Evolutionary conservation across 2,113 vertebrate species (phyloP).

Genomic region (Casuarius casuarius): DNA sequence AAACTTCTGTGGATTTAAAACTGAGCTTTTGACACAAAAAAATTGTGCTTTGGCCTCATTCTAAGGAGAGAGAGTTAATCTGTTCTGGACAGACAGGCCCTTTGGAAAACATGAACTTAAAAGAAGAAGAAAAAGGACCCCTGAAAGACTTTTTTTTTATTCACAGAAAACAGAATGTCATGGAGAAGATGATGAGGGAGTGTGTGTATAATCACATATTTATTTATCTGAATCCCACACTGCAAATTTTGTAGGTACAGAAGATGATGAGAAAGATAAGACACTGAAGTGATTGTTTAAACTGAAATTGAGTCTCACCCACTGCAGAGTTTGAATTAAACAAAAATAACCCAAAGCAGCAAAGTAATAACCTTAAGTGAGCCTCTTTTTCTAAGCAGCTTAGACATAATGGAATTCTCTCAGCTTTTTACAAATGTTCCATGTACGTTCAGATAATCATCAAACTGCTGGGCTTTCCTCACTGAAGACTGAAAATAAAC

Average conservation of each 20-base stretch:
- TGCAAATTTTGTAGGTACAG: constrained; percentile 45
- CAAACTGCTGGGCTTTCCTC: background rate
- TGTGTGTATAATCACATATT: constrained; percentile 57
- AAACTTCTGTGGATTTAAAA: constrained; percentile 18
- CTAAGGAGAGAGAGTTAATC: constrained; percentile 41
- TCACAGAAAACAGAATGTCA: constrained; percentile 55
- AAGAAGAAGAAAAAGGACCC: background rate
- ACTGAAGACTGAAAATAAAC: constrained; percentile 49
- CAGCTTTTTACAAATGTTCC: constrained; percentile 56
- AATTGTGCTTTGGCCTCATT: constrained; percentile 33
- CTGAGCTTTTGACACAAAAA: constrained; percentile 18
- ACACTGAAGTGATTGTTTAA: constrained; percentile 72
- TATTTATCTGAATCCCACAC: constrained; percentile 61
- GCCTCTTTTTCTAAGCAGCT: constrained; percentile 67
- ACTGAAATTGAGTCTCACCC: constrained; percentile 68
- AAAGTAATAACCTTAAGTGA: constrained; percentile 70
- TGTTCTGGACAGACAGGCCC: constrained; percentile 21
- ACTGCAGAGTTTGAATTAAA: constrained; percentile 71
- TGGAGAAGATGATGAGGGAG: constrained; percentile 37
- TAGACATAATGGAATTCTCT: constrained; percentile 71
- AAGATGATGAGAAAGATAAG: constrained; percentile 69
- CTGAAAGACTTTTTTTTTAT: constrained; percentile 56
- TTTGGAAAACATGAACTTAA: constrained; percentile 43
- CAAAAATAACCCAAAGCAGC: constrained; percentile 69
- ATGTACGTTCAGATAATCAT: constrained; percentile 68